Evolutionary conservation across 2,113 vertebrate species (phyloP), one percentile per base, ranked within the genome.

Genomic region (Thinocorus orbignyianus): DNA sequence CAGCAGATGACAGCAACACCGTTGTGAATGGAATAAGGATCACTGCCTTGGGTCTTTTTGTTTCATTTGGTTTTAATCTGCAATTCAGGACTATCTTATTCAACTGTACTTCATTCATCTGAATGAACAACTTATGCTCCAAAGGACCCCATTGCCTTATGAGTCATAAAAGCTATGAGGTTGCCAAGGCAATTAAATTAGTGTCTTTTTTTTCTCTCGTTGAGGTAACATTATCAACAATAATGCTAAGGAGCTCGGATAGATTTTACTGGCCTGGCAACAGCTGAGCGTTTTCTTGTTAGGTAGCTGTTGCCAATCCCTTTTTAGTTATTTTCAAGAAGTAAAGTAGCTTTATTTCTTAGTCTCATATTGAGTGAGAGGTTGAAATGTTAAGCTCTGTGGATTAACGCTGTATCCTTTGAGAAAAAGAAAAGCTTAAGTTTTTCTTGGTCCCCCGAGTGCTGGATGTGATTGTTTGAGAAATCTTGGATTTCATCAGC

Each of bases 381-480:
- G 97, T 94, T 97, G 91, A 97, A 97, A 95, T 89, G 93, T 97
- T 97, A 97, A 97, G 94, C 94, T 92, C 66, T n/a, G 52, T 94
- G 94, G 96, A 97, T 97, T 97, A 97, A 71, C 1, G 0, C 46
- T 64, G 57, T 96, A 58, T 95, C 64, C 86, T 91, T 65, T 90
- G 82, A 95, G 94, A 93, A 82, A 86, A 90, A 81, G 73, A 79
- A 91, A 89, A 35, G 91, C 82, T 83, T 88, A 37, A 2, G 2
- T 86, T 96, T 94, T 94, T 81, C 55, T 82, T 88, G 52, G 65
- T 95, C 73, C 64, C 84, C 11, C 39, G 52, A 90, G 74, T 31
- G 61, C 58, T 93, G 49, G 66, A 66, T 88, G 66, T 22, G 33
- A 57, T 96, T 94, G 61, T 92, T 84, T 94, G 70, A 92, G 70